These are phyloP conservation scores for Poecilia wingei DNA, from an alignment of 2,797 vertebrate species.

Conservation along the genomic window DNA sequence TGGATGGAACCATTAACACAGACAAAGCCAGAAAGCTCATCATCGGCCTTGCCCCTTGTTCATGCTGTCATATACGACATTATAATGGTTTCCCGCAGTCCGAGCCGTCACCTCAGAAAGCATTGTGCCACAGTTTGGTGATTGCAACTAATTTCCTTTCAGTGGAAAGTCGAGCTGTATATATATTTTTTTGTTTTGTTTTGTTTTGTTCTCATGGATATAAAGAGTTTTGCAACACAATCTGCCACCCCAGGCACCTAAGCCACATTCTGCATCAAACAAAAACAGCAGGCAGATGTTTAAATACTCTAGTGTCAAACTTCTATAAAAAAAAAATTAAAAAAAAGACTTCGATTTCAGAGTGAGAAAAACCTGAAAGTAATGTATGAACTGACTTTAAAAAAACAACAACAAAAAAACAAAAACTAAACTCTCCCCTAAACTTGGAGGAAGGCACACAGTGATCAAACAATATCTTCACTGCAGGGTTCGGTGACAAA, in stretches of 20 bases:
- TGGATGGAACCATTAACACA: conserved; percentile 50
- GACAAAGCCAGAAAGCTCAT: conserved; percentile 41
- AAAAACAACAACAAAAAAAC: background rate
- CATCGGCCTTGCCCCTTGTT: conserved; percentile 17
- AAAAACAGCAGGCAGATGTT: conserved; percentile 47
- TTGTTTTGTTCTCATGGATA: conserved; percentile 32
- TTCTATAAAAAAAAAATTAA: background rate
- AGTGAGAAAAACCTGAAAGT: conserved; percentile 15
- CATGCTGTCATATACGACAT: conserved; percentile 23
- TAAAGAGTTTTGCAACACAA: conserved; percentile 38
- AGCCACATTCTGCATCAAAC: conserved; percentile 39
- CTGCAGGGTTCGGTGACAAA: conserved; percentile 38
- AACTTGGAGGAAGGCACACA: conserved; percentile 50
- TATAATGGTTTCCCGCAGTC: conserved; percentile 20
- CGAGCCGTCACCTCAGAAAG: conserved; percentile 19
- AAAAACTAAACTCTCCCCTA: conserved; percentile 2
- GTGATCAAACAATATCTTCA: conserved; percentile 63
- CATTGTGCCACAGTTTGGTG: conserved; percentile 13
- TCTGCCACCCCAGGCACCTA: conserved; percentile 31
- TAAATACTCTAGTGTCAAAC: conserved; percentile 40
- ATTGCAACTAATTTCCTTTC: conserved; percentile 37
- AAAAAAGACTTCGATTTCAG: conserved; percentile 26
- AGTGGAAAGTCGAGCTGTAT: conserved; percentile 22
- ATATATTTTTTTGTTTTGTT: conserved; percentile 7
- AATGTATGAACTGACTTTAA: conserved; percentile 32